These are phyloP conservation scores for Cantharis lateralis DNA, from an alignment of 2,888 invertebrate species.

Conservation along the genomic window DNA sequence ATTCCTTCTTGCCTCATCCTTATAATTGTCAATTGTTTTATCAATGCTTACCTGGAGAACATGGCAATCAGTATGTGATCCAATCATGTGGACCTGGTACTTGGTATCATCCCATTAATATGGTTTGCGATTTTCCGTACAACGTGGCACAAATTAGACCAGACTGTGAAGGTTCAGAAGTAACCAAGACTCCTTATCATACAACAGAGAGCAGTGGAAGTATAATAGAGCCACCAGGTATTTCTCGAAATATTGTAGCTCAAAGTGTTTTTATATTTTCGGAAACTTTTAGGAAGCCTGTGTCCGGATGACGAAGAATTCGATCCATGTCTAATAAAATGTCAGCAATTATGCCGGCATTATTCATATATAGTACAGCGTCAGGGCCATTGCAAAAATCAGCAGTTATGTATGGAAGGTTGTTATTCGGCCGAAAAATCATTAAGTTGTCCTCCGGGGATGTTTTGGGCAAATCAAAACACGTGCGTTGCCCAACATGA, in stretches of 20 bases:
- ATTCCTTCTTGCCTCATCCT: slow-evolving; percentile 65
- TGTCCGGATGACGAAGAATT: slow-evolving; percentile 61
- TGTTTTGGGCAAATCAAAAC: slow-evolving; percentile 71
- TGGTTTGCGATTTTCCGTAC: slow-evolving; percentile 58
- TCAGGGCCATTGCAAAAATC: slow-evolving; percentile 55
- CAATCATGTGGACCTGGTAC: slow-evolving; percentile 69
- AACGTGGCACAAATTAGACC: slow-evolving; percentile 64
- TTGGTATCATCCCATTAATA: slow-evolving; percentile 68
- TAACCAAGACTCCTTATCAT: not conserved
- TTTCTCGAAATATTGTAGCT: not conserved
- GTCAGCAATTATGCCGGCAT: slow-evolving; percentile 72
- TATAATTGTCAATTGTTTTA: slow-evolving; percentile 72
- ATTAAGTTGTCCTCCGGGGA: slow-evolving; percentile 61
- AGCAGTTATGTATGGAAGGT: slow-evolving; percentile 53
- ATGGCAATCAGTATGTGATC: slow-evolving; percentile 56
- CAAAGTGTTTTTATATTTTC: not conserved
- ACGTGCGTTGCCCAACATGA: slow-evolving; percentile 75
- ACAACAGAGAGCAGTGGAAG: not conserved
- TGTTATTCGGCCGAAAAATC: slow-evolving; percentile 45
- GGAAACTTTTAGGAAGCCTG: not conserved
- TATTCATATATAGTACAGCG: slow-evolving; percentile 58
- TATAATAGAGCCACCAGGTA: not conserved
- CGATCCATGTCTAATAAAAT: slow-evolving; percentile 73
- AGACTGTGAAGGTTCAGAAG: slow-evolving; percentile 58
- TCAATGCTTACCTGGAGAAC: slow-evolving; percentile 63